Base-by-base conservation (phyloP, 2,113 vertebrate genomes). In the Glareola pratincola region DNA sequence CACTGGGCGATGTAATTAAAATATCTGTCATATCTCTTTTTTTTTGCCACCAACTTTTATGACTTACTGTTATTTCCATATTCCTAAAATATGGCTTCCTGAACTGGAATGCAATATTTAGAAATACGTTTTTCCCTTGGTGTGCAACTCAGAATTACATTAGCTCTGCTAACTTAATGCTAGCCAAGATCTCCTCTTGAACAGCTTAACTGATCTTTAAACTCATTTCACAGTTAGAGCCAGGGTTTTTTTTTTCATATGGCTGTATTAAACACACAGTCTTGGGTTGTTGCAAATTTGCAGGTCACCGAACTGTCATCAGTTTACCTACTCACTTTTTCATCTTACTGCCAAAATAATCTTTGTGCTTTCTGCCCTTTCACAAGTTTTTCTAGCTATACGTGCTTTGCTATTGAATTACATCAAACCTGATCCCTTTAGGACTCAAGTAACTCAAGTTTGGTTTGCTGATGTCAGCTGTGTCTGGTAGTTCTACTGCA, bases 361-460 rank as follows among this genome's bases (percentile, higher is more conserved):
- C 50, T 64, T 27, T 62, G 56, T 81, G 56, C 12, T 37, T n/a
- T 59, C 45, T 78, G 50, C 64, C 18, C 22, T 90, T 76, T 45
- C 53, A 75, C 34, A 48, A 57, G 12, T 13, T 59, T 72, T 92
- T 68, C 60, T 66, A 36, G 16, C 34, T 56, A 1, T 36, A 9
- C 0, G 0, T 88, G 43, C 14, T 73, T 60, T 14, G 1, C 85
- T 85, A 36, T 0, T 79, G 71, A 56, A 22, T 47, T 68, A 19
- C 36, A 50, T 68, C 81, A 64, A 72, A 82, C 39, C 34, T 8
- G 30, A 43, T 60, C 36, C 48, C 53, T 90, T 94, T 34, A 79
- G 56, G 34, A 60, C 36, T 56, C 6, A 4, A 39, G 34, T 60
- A 26, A 10, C 6, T 67, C 23, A 39, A 20, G 1, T 18, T 51